phyloP scores from a whole-genome alignment of 1,140 invertebrate genomes.

The Triops longicaudatus region DNA sequence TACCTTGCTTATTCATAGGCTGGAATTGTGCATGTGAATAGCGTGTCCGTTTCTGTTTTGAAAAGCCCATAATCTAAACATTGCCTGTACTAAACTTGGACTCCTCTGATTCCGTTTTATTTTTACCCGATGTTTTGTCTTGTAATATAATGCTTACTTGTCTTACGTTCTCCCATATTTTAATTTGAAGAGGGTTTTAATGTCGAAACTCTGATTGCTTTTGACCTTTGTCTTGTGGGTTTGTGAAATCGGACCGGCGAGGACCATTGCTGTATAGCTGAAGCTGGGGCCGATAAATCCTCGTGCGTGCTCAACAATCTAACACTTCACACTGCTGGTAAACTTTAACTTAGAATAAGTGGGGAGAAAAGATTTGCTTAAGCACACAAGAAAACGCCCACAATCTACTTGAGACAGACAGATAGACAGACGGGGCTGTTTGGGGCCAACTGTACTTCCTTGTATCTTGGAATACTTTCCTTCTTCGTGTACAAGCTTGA shows the following conservation, averaged over 20 bases:
- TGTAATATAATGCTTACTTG: no score
- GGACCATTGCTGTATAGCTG: not conserved
- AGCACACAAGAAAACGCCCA: conserved; percentile 2
- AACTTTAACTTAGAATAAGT: not conserved
- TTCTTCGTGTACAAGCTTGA: not conserved
- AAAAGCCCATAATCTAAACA: no score
- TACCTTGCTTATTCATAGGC: no score
- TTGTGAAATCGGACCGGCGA: not conserved
- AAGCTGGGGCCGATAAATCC: not conserved
- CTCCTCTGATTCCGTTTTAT: no score
- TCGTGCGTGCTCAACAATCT: not conserved
- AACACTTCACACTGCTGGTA: not conserved
- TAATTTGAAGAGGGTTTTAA: no score
- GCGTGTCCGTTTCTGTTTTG: no score
- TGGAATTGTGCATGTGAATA: no score
- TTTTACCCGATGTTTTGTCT: no score
- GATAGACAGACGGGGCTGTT: not conserved
- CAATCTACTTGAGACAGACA: not conserved
- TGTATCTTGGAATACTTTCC: not conserved
- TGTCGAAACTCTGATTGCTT: not conserved
- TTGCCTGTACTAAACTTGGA: no score
- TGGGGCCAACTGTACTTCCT: not conserved
- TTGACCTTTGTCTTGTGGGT: not conserved
- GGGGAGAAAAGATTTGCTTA: not conserved
- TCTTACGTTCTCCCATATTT: no score